phyloP scores from a whole-genome alignment of 53 echinoderm and acorn worm species.

The Temnopleurus reevesii region DNA sequence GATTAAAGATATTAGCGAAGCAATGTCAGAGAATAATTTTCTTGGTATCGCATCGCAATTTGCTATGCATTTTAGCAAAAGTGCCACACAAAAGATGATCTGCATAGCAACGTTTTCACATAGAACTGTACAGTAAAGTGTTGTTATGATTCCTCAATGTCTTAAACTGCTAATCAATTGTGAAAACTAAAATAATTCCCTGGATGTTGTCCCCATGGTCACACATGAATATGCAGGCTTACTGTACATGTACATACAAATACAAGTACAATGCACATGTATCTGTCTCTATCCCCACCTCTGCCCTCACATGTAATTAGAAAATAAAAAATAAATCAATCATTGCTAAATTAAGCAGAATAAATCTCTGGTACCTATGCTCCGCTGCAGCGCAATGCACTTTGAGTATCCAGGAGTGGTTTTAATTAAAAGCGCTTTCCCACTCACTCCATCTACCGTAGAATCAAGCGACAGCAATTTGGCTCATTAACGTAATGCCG shows the following conservation, averaged over 20 bases:
- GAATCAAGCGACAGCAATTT: constrained; percentile 15
- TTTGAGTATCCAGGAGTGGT: neutral
- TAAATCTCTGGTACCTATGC: neutral
- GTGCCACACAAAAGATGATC: too few species aligned
- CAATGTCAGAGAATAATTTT: too few species aligned
- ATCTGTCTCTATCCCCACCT: neutral
- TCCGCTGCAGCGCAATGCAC: neutral
- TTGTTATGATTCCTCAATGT: too few species aligned
- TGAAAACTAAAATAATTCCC: too few species aligned
- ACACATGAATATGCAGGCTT: neutral
- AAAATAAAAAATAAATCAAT: constrained; percentile 16
- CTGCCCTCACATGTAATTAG: neutral
- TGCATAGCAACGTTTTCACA: too few species aligned
- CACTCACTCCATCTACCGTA: neutral
- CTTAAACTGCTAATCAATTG: too few species aligned
- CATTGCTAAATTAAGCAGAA: constrained; percentile 4
- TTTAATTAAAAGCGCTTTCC: constrained; percentile 28
- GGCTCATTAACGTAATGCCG: constrained; percentile 46
- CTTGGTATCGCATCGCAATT: too few species aligned
- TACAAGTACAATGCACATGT: neutral
- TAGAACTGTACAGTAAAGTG: too few species aligned
- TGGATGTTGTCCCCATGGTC: too few species aligned
- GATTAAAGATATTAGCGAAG: too few species aligned
- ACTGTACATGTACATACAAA: neutral
- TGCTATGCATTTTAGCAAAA: too few species aligned